These are phyloP conservation scores for Rhincodon typus DNA, from an alignment of 2,797 vertebrate species.

Conservation along the genomic window DNA sequence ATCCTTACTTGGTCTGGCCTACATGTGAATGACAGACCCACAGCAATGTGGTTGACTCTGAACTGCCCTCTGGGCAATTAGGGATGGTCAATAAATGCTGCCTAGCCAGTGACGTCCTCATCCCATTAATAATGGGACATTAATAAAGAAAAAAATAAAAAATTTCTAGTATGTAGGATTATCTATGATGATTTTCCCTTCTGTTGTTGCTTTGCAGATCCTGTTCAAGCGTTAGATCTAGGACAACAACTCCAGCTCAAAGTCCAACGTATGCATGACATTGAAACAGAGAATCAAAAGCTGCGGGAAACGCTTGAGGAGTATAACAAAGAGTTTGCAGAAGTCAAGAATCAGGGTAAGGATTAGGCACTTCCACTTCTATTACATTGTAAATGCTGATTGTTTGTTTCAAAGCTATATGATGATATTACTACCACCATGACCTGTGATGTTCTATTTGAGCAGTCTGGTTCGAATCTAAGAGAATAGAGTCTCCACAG, in stretches of 20 bases:
- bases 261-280: slow-evolving; percentile 94
- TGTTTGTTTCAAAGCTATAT: not conserved
- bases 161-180: not conserved
- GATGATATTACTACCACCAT: too few species aligned
- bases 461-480: too few species aligned
- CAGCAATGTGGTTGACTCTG: too few species aligned
- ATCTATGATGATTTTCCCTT: not conserved
- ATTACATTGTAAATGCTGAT: not conserved
- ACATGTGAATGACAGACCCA: too few species aligned
- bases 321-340: slow-evolving; percentile 96
- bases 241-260: slow-evolving; percentile 96
- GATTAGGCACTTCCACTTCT: not conserved
- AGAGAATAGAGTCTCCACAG: too few species aligned
- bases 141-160: too few species aligned
- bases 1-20: too few species aligned
- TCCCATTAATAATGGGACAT: too few species aligned
- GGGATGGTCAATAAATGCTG: too few species aligned
- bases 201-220: slow-evolving; percentile 63
- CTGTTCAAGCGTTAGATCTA: slow-evolving; percentile 85
- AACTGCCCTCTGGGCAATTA: too few species aligned
- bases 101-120: too few species aligned
- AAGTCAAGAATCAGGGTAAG: slow-evolving; percentile 98
- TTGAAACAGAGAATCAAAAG: slow-evolving; percentile 98
- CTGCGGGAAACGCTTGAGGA: slow-evolving; percentile 96
- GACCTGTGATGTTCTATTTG: not conserved